phyloP scores from a whole-genome alignment of 2,113 vertebrate species.

The Silurus glanis region DNA sequence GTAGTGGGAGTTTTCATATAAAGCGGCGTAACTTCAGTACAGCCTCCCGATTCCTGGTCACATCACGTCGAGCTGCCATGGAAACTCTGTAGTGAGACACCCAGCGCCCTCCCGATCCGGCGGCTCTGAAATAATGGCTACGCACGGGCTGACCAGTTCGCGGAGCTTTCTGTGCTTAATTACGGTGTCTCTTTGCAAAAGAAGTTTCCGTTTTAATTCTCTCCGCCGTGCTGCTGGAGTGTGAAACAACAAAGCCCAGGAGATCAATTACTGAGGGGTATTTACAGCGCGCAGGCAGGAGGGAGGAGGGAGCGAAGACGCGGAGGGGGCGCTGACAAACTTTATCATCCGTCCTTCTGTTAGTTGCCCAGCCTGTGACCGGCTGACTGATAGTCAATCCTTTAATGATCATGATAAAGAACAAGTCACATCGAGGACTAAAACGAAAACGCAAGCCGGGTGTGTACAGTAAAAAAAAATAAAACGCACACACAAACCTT shows the following conservation, averaged over 20 bases:
- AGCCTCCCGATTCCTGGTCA: conserved; percentile 4
- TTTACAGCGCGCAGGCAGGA: conserved; percentile 57
- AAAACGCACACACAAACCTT: not conserved
- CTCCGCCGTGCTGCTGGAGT: conserved; percentile 57
- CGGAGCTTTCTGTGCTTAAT: conserved; percentile 53
- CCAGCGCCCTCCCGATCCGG: not conserved
- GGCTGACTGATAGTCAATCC: not conserved
- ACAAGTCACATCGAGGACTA: not conserved
- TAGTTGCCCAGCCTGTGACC: not conserved
- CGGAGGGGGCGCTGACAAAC: conserved; percentile 21
- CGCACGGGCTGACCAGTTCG: conserved; percentile 53
- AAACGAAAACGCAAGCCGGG: not conserved
- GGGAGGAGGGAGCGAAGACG: conserved; percentile 34
- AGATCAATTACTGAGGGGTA: conserved; percentile 72
- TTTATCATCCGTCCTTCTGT: conserved; percentile 7
- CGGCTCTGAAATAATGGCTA: conserved; percentile 46
- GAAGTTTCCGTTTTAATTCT: conserved; percentile 63
- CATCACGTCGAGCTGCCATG: not conserved
- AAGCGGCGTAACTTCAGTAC: not conserved
- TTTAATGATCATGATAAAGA: not conserved
- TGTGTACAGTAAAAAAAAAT: not conserved
- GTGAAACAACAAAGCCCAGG: conserved; percentile 58
- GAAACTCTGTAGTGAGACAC: not conserved
- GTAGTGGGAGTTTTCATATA: conserved; percentile 17
- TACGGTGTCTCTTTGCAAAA: conserved; percentile 58